Evolutionary conservation across 2,113 vertebrate species (phyloP).

Genomic region (Podarcis muralis): DNA sequence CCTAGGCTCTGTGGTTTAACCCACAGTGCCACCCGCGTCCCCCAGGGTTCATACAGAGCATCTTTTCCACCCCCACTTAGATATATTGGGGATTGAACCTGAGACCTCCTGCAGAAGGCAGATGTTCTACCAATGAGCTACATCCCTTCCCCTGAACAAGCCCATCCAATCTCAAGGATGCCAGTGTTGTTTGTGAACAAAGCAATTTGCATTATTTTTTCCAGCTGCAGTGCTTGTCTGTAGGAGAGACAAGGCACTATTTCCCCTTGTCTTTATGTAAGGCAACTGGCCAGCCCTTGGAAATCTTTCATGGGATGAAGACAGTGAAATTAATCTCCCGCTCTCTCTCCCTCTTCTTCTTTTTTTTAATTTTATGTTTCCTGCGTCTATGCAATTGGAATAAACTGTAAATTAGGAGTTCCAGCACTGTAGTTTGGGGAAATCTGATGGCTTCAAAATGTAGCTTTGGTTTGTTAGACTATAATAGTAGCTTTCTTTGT

Average conservation of each 20-base stretch:
- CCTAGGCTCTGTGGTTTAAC: no score
- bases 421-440: slow-evolving; percentile 68
- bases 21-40: no score
- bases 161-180: background rate
- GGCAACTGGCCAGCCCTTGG: slow-evolving; percentile 52
- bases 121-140: no score
- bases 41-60: no score
- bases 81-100: no score
- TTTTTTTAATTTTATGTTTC: slow-evolving; percentile 69
- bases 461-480: slow-evolving; percentile 77
- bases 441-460: slow-evolving; percentile 73
- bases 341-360: background rate
- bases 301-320: slow-evolving; percentile 57
- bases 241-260: slow-evolving; percentile 8
- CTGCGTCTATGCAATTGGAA: slow-evolving; percentile 71
- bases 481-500: slow-evolving; percentile 81
- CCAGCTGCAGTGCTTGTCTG: background rate
- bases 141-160: background rate
- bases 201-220: background rate
- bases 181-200: background rate
- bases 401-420: slow-evolving; percentile 80
- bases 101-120: no score
- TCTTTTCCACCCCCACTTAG: no score
- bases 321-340: slow-evolving; percentile 54
- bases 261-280: slow-evolving; percentile 44